Percentiles rank a stretch among this genome's conserved stretches.
phyloP scores from a whole-genome alignment of 2,113 vertebrate genomes.

The Campylomormyrus numenius region DNA sequence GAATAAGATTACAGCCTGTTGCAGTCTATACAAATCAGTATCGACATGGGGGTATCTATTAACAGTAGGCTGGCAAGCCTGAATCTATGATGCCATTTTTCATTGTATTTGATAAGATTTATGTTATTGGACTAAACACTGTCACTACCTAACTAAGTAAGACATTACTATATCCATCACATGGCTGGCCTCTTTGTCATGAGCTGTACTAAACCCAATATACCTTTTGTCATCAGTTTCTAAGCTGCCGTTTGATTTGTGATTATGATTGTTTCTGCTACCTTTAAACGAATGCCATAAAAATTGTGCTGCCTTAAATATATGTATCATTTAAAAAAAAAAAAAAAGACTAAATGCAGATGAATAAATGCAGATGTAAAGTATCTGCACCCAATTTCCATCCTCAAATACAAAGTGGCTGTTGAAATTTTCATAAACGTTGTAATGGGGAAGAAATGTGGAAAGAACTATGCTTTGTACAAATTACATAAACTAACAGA shows the following conservation, averaged over 20 bases:
- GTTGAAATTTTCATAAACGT: background rate
- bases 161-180: background rate
- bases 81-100: background rate
- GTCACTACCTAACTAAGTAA: background rate
- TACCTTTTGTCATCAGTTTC: background rate
- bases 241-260: background rate
- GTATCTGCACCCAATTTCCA: background rate
- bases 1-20: background rate
- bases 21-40: background rate
- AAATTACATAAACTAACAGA: background rate
- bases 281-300: background rate
- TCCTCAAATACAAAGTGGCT: background rate
- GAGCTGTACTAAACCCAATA: background rate
- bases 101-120: background rate
- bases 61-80: background rate
- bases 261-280: background rate
- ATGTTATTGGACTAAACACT: background rate
- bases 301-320: background rate
- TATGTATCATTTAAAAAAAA: background rate
- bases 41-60: background rate
- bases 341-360: background rate
- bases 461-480: background rate
- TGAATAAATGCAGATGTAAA: background rate
- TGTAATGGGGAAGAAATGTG: background rate
- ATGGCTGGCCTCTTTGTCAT: background rate